Evolutionary conservation across 2,888 invertebrate species (phyloP), one percentile per base, ranked within the genome.

Genomic region (Pseudoips prasinana): DNA sequence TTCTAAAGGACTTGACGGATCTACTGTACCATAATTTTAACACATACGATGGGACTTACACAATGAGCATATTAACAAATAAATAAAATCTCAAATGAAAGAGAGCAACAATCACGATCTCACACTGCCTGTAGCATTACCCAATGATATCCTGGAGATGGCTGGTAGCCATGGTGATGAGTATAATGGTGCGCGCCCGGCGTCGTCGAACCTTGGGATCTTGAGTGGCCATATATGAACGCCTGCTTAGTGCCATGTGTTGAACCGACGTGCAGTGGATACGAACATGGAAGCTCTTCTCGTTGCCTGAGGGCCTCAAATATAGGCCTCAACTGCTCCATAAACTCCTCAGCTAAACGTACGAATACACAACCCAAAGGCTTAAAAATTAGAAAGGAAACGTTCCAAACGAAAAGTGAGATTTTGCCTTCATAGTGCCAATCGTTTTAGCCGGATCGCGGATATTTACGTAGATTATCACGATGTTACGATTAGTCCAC

Each of bases 311-410:
- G 92, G 89, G 94, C 94, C 91, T 96, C 96, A 92, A 97, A 96
- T 90, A 97, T 96, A 78, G 96, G 96, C 94, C 94, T 96, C 93
- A 97, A 92, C 91, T 96, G 96, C 91, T 93, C 95, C 94, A 97
- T 92, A 91, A 96, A 95, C 92, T 96, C 96, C 91, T 96, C 95
- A 90, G 96, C 96, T 96, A 91, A 75, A 87, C 77, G 83, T 64
- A 81, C 69, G 70, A 86, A 86, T 85, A 77, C 70, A 84, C 84
- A 87, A 82, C 73, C 82, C 78, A 78, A 79, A 74, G 69, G 69
- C 78, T 75, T 62, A 80, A 25, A 39, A 39, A 79, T 87, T 83
- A 69, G 76, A 73, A 69, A 57, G 64, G 63, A 69, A 68, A 61
- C 61, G 60, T 63, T 58, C 48, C 68, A 51, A 64, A 61, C 73